These are phyloP conservation scores for Cyprinodon variegatus DNA, from an alignment of 2,113 vertebrate genomes.

Conservation along the genomic window DNA sequence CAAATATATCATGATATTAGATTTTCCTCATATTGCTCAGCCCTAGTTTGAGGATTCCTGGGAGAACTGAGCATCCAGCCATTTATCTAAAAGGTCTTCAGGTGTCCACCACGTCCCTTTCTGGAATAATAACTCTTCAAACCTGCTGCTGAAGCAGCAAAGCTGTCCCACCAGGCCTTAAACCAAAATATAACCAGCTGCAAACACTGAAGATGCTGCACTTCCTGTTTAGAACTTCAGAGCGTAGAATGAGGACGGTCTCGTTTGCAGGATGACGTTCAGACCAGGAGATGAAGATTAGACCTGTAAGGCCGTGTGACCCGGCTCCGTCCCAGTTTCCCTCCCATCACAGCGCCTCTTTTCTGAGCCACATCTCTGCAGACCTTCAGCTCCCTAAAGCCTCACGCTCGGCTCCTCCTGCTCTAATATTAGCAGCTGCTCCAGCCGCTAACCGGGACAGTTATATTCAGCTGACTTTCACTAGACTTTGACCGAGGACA, in stretches of 20 bases:
- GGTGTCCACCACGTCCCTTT: too few relatives aligned
- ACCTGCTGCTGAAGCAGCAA: too few relatives aligned
- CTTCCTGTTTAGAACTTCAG: neutral
- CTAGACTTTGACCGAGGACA: slow-evolving; percentile 63
- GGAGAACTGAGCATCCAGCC: too few relatives aligned
- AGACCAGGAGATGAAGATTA: too few relatives aligned
- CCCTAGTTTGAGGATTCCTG: too few relatives aligned
- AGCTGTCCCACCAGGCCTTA: too few relatives aligned
- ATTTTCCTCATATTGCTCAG: too few relatives aligned
- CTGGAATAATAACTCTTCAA: too few relatives aligned
- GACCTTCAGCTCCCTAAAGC: slow-evolving; percentile 67
- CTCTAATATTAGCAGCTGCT: slow-evolving; percentile 74
- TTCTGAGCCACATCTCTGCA: slow-evolving; percentile 76
- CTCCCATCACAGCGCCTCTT: slow-evolving; percentile 44
- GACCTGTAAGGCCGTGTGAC: slow-evolving; percentile 33
- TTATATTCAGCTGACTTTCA: slow-evolving; percentile 64
- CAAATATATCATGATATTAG: too few relatives aligned
- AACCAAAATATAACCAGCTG: too few relatives aligned
- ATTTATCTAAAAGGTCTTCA: too few relatives aligned
- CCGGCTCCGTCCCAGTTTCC: slow-evolving; percentile 67
- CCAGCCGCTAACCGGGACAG: slow-evolving; percentile 63
- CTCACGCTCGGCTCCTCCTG: slow-evolving; percentile 42
- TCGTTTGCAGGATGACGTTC: neutral
- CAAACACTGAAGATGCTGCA: neutral
- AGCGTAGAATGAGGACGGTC: neutral